phyloP scores from a whole-genome alignment of 2,888 invertebrate species.

The Eupithecia subfuscata region DNA sequence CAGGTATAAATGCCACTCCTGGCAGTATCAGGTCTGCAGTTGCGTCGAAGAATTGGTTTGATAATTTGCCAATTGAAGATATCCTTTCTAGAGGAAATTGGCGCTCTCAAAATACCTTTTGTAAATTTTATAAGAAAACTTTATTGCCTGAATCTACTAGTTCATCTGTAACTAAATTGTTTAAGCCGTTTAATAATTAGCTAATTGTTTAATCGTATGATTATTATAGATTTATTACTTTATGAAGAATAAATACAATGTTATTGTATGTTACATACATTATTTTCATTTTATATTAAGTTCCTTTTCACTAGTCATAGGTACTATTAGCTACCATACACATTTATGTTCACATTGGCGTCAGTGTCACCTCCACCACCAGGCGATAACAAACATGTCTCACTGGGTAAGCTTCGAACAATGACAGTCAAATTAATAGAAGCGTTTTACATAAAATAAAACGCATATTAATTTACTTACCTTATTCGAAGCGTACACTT shows the following conservation, averaged over 20 bases:
- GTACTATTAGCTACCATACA: too few relatives aligned
- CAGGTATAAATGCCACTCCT: too few relatives aligned
- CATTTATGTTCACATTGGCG: not conserved
- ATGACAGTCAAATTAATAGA: constrained; percentile 1
- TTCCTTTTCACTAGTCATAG: too few relatives aligned
- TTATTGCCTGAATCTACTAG: not conserved
- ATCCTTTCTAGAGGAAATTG: constrained; percentile 1
- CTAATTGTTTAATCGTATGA: too few relatives aligned
- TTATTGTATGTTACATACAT: not conserved
- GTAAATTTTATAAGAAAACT: not conserved
- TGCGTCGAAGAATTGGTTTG: not conserved
- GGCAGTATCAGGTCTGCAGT: constrained; percentile 4
- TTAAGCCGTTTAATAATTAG: not conserved
- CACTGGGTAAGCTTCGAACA: not conserved
- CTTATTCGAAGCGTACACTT: too few relatives aligned
- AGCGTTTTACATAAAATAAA: not conserved
- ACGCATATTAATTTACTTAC: too few relatives aligned
- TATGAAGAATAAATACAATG: not conserved
- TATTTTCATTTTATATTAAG: too few relatives aligned
- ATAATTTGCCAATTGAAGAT: not conserved
- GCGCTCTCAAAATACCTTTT: not conserved
- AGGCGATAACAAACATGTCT: not conserved
- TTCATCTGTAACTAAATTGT: not conserved
- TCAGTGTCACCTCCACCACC: not conserved
- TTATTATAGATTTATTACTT: not conserved